phyloP scores from a whole-genome alignment of 2,888 invertebrate genomes.

The Idaea aversata region DNA sequence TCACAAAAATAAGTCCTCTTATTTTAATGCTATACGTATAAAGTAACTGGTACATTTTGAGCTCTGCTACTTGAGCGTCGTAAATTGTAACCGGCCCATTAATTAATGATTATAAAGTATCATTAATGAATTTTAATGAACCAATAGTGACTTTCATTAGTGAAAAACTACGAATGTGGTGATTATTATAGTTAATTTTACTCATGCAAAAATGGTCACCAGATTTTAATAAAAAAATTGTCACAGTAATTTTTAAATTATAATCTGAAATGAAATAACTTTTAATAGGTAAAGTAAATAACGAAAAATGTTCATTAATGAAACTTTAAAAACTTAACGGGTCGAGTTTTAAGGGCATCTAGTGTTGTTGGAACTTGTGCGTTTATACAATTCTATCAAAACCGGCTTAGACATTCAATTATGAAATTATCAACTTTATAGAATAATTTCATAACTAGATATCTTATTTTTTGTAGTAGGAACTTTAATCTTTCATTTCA shows the following conservation, averaged over 20 bases:
- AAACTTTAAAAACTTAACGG: not conserved
- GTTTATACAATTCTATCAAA: not conserved
- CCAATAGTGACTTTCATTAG: too few species aligned
- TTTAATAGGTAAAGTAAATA: too few species aligned
- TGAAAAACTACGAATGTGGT: not conserved
- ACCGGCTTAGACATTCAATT: not conserved
- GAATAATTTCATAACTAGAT: not conserved
- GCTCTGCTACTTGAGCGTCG: conserved; percentile 11
- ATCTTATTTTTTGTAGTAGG: not conserved
- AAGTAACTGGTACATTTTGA: conserved; percentile 11
- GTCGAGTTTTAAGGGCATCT: not conserved
- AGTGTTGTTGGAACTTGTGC: not conserved
- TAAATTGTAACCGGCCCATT: not conserved
- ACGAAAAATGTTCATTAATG: not conserved
- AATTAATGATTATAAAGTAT: conserved; percentile 1
- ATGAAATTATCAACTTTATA: not conserved
- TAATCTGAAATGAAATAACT: too few species aligned
- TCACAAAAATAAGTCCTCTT: not conserved
- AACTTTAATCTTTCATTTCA: not conserved
- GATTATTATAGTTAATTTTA: too few species aligned
- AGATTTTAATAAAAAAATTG: too few species aligned
- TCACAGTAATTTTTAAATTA: too few species aligned
- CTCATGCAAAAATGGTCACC: too few species aligned
- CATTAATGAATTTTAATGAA: too few species aligned
- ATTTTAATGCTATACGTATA: conserved; percentile 4